Base-by-base conservation (phyloP, 2,888 invertebrate species). In the Helobdella robusta region DNA sequence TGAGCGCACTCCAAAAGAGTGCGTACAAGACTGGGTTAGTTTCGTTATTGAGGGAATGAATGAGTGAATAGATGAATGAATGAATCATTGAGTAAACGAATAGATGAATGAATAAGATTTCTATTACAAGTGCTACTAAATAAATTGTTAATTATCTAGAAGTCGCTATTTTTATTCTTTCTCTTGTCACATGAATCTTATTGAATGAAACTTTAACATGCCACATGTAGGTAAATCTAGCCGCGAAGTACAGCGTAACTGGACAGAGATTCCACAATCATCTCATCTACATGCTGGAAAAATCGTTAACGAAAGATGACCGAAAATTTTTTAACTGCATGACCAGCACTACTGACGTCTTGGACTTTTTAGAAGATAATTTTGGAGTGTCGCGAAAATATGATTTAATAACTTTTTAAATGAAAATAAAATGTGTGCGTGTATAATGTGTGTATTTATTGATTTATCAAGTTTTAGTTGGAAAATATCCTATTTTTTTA, bases 251-350 rank as follows among this genome's bases (percentile, higher is more conserved):
- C 69, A 85, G 87, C 65, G 85, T 88, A 65, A 84, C 85, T 61
- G 94, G 89, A 78, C 86, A 88, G 71, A 86, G 86, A 75, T 91
- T 95, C 75, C 97, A 97, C 81, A 93, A 95, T 77, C 97, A 97
- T 81, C 84, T 97, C 69, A 89, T 91, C 61, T 93, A 91, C 77
- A 97, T 97, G 97, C 83, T 91, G 74, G 91, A 92, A 74, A 87
- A 87, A 78, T 77, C 87, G 46, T 82, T 94, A 72, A 83, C 85
- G 0, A 87, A 86, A 73, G 80, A 83, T 60, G 85, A 89, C 73
- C 86, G 89, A 74, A 82, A 85, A 70, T 80, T 86, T 59, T 92
- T 95, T 75, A 93, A 93, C 40, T 52, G 69, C 23, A 59, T 71
- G 1, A 44, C 50, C 8, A 68, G 71, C 48, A 70, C 68, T 6